Percentiles rank a stretch among this genome's conserved stretches.
Evolutionary conservation across 2,113 vertebrate species (phyloP).

Genomic region (Maccullochella peelii): DNA sequence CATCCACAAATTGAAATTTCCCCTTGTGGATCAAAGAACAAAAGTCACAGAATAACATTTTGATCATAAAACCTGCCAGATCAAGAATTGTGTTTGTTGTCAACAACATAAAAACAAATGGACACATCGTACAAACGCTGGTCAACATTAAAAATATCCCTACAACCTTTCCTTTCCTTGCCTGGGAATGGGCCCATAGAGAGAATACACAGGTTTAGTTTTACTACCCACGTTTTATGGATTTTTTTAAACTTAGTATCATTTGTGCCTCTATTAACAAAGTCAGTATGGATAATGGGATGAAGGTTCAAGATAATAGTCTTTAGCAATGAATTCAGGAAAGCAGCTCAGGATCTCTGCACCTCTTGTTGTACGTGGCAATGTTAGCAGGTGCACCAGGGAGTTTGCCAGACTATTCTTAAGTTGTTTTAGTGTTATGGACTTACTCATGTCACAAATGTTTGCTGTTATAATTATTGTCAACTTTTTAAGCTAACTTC

Average conservation of each 20-base stretch:
- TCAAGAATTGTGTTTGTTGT: neutral
- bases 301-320: neutral
- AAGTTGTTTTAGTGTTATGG: neutral
- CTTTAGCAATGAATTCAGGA: neutral
- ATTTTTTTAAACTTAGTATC: neutral
- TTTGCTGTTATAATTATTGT: neutral
- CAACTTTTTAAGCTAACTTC: neutral
- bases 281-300: neutral
- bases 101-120: neutral
- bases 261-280: neutral
- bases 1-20: neutral
- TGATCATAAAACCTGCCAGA: neutral
- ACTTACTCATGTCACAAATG: neutral
- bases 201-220: neutral
- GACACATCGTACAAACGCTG: neutral
- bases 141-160: conserved; percentile 2
- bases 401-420: neutral
- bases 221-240: neutral
- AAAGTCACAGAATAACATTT: neutral
- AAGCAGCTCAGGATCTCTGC: neutral
- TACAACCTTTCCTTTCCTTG: neutral
- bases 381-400: neutral
- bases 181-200: neutral
- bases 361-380: neutral
- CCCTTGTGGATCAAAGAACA: neutral